Evolutionary conservation across 2,797 vertebrate genomes (phyloP).

Genomic region (Macropodus opercularis): DNA sequence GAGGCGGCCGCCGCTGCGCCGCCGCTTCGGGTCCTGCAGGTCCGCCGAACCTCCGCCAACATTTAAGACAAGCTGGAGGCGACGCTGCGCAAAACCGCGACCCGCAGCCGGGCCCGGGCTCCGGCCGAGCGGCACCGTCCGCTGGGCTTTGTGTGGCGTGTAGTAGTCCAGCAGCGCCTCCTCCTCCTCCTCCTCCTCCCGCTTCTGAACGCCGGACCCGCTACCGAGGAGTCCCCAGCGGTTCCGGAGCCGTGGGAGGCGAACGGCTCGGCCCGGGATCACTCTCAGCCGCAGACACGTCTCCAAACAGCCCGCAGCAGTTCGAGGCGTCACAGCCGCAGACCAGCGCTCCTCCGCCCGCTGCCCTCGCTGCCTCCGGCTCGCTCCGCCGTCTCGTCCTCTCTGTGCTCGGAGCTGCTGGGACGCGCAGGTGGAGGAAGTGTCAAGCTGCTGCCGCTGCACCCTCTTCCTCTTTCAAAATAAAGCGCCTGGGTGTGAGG

Average conservation of each 20-base stretch:
- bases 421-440: constrained; percentile 19
- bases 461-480: constrained; percentile 31
- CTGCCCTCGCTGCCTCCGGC: constrained; percentile 3
- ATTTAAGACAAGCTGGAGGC: neutral
- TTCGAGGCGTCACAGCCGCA: constrained; percentile 1
- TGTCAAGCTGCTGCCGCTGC: neutral
- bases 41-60: constrained; percentile 18
- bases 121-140: constrained; percentile 10
- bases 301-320: neutral
- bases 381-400: constrained; percentile 6
- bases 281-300: neutral
- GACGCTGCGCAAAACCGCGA: constrained; percentile 29
- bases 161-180: constrained; percentile 8
- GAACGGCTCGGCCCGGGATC: constrained; percentile 19
- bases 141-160: constrained; percentile 20
- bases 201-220: constrained; percentile 22
- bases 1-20: constrained; percentile 18
- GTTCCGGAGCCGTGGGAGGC: constrained; percentile 22
- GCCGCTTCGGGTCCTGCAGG: constrained; percentile 12
- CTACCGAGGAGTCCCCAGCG: constrained; percentile 25
- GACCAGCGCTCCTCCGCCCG: constrained; percentile 4
- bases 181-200: neutral
- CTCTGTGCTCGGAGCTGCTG: constrained; percentile 39
- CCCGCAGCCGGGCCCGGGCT: constrained; percentile 33
- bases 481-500: too few species aligned